Evolutionary conservation across 2,888 invertebrate genomes (phyloP).

Genomic region (Osedax frankpressi): DNA sequence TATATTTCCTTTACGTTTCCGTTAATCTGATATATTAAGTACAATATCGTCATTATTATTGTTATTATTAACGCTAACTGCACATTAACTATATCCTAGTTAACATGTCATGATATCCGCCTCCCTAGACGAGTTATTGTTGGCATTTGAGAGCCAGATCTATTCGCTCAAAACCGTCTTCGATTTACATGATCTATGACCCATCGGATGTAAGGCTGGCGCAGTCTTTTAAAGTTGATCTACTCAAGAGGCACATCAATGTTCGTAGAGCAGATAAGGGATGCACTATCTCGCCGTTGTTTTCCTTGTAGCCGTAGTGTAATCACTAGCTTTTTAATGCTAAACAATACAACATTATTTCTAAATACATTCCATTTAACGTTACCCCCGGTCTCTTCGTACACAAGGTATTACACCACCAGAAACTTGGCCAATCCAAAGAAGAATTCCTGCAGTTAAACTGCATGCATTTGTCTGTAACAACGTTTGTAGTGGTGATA

Average conservation of each 20-base stretch:
- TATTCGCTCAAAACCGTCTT: conserved; percentile 34
- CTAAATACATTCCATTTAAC: background rate
- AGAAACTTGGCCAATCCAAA: conserved; percentile 40
- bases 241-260: no score
- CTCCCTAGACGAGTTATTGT: background rate
- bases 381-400: conserved; percentile 21
- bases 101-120: no score
- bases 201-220: conserved; percentile 41
- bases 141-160: conserved; percentile 42
- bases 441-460: conserved; percentile 42
- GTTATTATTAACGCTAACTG: no score
- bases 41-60: no score
- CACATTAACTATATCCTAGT: no score
- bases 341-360: no score
- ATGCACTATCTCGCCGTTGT: no score
- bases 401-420: conserved; percentile 42
- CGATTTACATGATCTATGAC: conserved; percentile 41
- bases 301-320: no score
- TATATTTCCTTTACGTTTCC: no score
- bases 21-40: no score
- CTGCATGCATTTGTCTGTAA: conserved; percentile 37
- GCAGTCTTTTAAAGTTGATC: conserved; percentile 40
- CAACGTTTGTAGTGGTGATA: conserved; percentile 37
- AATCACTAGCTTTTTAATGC: no score
- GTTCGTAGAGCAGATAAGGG: no score